phyloP scores from a whole-genome alignment of 2,888 invertebrate species.

The Scrobipalpa atriplicella region DNA sequence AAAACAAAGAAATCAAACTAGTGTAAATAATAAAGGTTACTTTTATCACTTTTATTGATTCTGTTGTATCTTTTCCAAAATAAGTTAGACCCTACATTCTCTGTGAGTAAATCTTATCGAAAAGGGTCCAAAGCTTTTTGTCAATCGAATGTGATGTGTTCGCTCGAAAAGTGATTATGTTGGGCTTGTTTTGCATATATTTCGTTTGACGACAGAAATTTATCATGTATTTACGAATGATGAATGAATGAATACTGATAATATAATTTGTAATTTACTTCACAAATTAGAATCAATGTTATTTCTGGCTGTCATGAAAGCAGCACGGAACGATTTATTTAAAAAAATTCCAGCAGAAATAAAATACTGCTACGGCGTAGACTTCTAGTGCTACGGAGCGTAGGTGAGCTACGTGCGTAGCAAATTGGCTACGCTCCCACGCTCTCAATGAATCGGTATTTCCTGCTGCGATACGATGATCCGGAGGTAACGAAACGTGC shows the following conservation, averaged over 20 bases:
- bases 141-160: background rate
- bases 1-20: too few species aligned
- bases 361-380: conserved; percentile 12
- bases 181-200: background rate
- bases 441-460: background rate
- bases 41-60: background rate
- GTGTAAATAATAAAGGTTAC: too few species aligned
- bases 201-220: background rate
- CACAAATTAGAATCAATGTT: too few species aligned
- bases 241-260: background rate
- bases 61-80: background rate
- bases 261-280: background rate
- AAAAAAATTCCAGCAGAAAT: background rate
- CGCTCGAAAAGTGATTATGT: background rate
- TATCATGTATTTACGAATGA: background rate
- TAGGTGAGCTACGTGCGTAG: conserved; percentile 17
- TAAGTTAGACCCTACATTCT: background rate
- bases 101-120: conserved; percentile 13
- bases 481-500: background rate
- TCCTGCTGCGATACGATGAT: background rate
- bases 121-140: background rate
- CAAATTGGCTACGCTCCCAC: conserved; percentile 19
- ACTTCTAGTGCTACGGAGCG: conserved; percentile 16
- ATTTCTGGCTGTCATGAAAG: too few species aligned
- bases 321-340: background rate